phyloP scores from a whole-genome alignment of 2,797 vertebrate genomes.

The Orestias chungarensis region DNA sequence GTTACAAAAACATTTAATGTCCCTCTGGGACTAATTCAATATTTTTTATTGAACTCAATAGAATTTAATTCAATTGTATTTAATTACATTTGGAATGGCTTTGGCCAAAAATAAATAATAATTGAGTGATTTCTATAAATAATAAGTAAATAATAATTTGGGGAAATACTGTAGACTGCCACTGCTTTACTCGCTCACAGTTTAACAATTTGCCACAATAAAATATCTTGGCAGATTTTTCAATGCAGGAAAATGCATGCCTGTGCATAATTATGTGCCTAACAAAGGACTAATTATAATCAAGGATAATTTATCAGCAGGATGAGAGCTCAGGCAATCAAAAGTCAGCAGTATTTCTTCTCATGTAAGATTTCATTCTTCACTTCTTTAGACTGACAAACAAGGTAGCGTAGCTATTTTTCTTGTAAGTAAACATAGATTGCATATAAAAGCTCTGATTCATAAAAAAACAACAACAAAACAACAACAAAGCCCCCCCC shows the following conservation, averaged over 20 bases:
- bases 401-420: background rate
- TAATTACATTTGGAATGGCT: background rate
- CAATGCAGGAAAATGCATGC: background rate
- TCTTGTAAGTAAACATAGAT: background rate
- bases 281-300: constrained; percentile 2
- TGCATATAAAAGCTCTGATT: no score
- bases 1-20: no score
- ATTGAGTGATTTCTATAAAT: constrained; percentile 4
- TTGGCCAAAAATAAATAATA: background rate
- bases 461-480: no score
- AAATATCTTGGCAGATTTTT: background rate
- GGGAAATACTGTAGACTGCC: background rate
- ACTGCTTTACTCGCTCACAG: background rate
- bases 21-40: no score
- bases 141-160: background rate
- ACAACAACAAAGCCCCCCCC: no score
- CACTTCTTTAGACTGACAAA: constrained; percentile 1
- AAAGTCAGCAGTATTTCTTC: background rate
- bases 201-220: background rate
- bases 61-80: no score
- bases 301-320: constrained; percentile 1
- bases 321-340: constrained; percentile 1
- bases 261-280: constrained; percentile 3
- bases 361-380: background rate
- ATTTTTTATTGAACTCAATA: no score